Evolutionary conservation across 2,888 invertebrate species (phyloP).

Genomic region (Epinotia ramella): DNA sequence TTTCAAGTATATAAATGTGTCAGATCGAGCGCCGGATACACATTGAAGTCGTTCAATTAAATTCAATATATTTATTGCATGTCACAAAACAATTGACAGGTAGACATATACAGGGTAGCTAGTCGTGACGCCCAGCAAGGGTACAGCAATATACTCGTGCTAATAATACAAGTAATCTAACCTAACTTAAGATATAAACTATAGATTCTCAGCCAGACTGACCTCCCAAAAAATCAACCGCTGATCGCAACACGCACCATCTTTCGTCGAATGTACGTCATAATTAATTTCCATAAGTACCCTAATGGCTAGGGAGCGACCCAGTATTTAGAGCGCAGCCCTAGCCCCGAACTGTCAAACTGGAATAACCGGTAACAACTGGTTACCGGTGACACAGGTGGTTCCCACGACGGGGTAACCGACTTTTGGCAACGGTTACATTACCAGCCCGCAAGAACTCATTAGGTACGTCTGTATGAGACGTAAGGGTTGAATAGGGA

Average conservation of each 20-base stretch:
- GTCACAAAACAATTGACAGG: no score
- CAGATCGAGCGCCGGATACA: no score
- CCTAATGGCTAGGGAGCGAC: constrained; percentile 40
- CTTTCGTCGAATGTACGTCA: constrained; percentile 23
- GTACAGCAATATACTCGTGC: no score
- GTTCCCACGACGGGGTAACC: constrained; percentile 40
- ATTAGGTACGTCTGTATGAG: not conserved
- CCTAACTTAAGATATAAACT: no score
- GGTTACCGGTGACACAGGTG: constrained; percentile 34
- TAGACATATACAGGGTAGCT: no score
- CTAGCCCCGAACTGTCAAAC: constrained; percentile 25
- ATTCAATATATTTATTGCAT: no score
- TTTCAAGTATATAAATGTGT: no score
- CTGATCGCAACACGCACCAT: constrained; percentile 17
- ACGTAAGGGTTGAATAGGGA: not conserved
- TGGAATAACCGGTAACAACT: constrained; percentile 46
- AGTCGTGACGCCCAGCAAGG: no score
- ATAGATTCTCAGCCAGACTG: no score
- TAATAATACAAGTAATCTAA: no score
- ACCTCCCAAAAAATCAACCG: no score
- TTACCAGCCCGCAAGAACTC: not conserved
- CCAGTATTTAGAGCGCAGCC: constrained; percentile 34
- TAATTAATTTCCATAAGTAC: constrained; percentile 45
- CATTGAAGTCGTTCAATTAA: no score
- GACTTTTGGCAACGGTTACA: constrained; percentile 15